Percentiles rank a stretch among this genome's conserved stretches.
phyloP scores from a whole-genome alignment of 2,797 vertebrate genomes.

The Nannoperca obscura region DNA sequence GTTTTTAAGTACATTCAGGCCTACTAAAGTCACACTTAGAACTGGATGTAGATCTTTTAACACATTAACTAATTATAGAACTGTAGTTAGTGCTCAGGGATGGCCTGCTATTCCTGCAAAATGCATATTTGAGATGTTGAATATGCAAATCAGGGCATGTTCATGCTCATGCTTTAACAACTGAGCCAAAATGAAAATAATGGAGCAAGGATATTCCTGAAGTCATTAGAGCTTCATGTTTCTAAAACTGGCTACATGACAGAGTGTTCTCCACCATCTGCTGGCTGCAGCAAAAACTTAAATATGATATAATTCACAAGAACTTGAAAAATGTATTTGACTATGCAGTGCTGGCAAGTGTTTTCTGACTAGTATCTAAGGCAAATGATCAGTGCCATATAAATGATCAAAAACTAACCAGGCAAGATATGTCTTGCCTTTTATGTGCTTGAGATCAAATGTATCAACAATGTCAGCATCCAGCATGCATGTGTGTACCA shows the following conservation, averaged over 20 bases:
- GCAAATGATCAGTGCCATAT: neutral
- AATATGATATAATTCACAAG: neutral
- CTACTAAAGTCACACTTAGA: neutral
- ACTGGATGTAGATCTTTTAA: slow-evolving; percentile 5
- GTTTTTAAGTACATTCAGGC: slow-evolving; percentile 6
- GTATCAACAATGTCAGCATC: slow-evolving; percentile 17
- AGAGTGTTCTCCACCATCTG: neutral
- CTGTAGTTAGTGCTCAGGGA: neutral
- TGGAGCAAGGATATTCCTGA: neutral
- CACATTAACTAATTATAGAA: neutral
- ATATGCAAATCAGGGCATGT: neutral
- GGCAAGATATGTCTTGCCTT: slow-evolving; percentile 9
- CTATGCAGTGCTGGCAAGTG: neutral
- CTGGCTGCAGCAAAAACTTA: neutral
- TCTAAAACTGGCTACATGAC: neutral
- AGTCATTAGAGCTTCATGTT: neutral
- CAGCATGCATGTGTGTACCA: slow-evolving; percentile 19
- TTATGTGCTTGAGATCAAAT: slow-evolving; percentile 6
- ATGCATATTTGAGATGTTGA: neutral
- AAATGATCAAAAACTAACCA: slow-evolving; percentile 2
- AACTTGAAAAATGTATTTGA: neutral
- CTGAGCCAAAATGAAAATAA: slow-evolving; percentile 1
- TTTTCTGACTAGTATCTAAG: neutral
- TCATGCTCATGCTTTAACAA: neutral
- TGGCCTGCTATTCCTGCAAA: slow-evolving; percentile 8